Base-by-base conservation (phyloP, 2,797 vertebrate genomes). In the Oceanodroma leucorhoa region DNA sequence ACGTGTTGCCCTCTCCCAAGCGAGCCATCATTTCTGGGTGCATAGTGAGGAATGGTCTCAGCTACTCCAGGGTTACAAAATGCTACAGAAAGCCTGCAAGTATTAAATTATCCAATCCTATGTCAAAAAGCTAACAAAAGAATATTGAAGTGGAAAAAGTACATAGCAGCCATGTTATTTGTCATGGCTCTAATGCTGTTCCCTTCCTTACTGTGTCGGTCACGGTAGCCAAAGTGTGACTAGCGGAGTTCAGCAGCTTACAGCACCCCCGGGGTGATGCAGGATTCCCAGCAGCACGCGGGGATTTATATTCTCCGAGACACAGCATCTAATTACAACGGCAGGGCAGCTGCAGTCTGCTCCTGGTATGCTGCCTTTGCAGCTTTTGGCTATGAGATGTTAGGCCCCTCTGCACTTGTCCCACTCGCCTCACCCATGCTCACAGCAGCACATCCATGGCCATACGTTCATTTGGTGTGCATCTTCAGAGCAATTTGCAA, bases 31-130 rank as follows among this genome's bases (percentile, higher is more conserved):
- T 38, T 58, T 86, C 93, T 83, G 51, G 76, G 72, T 61, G 90
- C 83, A 78, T 83, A 90, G 90, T 81, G 80, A 96, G 83, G 80
- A 95, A 94, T 75, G 61, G 87, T 91, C 91, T 94, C 83, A 72
- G 94, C 94, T 96, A 94, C 87, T 77, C 54, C 83, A 94, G 88
- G 65, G 72, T 95, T 91, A 95, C 62, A 83, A 94, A 93, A 95
- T 91, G 95, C 94, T 92, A 94, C 93, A 96, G 93, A 91, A 94
- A 97, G 79, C 89, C 85, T 94, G 93, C 87, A 69, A 94, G 75
- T 93, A 91, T 89, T 88, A 90, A 89, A 73, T 86, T 83, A 94
- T 71, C 73, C 29, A 83, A 81, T 48, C 53, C 85, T 91, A 91
- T 13, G 41, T 88, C 65, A 92, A 90, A 67, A 75, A 88, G 81